Evolutionary conservation across 2,888 invertebrate species (phyloP), one percentile per base, ranked within the genome.

Genomic region (Ophraella communa): DNA sequence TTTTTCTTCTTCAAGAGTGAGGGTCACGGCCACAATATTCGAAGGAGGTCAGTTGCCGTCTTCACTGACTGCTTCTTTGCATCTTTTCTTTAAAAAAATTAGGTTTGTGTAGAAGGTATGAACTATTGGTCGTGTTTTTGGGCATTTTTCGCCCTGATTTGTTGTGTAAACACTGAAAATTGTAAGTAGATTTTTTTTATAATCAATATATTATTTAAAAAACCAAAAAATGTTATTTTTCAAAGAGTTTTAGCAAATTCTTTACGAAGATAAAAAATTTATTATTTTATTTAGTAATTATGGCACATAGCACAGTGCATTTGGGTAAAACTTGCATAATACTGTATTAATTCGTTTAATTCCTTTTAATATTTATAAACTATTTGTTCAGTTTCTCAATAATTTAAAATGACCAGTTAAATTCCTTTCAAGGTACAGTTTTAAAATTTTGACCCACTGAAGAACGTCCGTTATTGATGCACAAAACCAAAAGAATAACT

Each of bases 1-100:
- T 53, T 57, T 20, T 52, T 57, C 59, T 55, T 63, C 59, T 44
- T 55, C 55, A 51, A 47, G 51, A 63, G 57, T 45, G 64, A 58
- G 62, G 64, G 70, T 66, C 68, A 68, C 61, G 68, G 68, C 58
- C 68, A 66, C 30, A 24, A 51, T 54, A 33, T 18, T 35, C 35
- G 60, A 64, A 68, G 64, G 68, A 64, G 61, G 65, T 65, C 65
- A 65, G 62, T 65, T 61, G 39, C 42, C 58, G 55, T 14, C 49
- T 51, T 53, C 27, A 60, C 52, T 62, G 62, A 58, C 42, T 57
- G 54, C 39, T 62, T 65, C 58, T 58, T 54, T n/a, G n/a, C 49
- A 39, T 30, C 39, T 42, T 47, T 18, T 18, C 11, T 30, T 30
- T 30, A 11, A 18, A 35, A 21, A 53, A 56, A 54, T 4, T 23